Percentiles rank a stretch among this genome's conserved stretches.
These are phyloP conservation scores for Smittia sp. DNA, from an alignment of 2,888 invertebrate genomes.

Conservation along the genomic window DNA sequence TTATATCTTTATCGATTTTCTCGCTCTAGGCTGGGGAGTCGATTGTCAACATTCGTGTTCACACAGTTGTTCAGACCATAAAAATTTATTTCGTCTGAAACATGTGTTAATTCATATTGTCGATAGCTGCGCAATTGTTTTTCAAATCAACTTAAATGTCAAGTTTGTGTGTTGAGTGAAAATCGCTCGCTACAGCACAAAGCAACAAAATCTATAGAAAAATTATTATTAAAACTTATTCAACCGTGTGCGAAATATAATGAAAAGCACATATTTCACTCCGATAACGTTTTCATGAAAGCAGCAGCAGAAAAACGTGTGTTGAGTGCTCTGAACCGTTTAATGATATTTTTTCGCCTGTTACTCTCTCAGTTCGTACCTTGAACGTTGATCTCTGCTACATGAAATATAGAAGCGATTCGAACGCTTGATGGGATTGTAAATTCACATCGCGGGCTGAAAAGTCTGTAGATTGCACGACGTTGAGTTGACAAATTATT, in stretches of 20 bases:
- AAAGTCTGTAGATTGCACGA: no score
- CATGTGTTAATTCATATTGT: conserved; percentile 16
- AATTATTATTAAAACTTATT: conserved; percentile 37
- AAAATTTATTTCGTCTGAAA: neutral
- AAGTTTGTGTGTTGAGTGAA: neutral
- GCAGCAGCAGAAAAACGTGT: conserved; percentile 13
- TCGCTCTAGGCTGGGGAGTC: neutral
- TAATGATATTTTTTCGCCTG: neutral
- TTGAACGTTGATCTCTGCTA: no score
- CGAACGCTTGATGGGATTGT: neutral
- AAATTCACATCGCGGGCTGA: neutral
- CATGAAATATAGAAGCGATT: neutral
- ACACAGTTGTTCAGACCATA: neutral
- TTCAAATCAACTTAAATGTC: neutral
- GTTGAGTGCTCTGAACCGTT: neutral
- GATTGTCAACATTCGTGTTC: conserved; percentile 2
- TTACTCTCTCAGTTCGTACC: no score
- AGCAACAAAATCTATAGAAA: conserved; percentile 14
- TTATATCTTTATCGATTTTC: conserved; percentile 39
- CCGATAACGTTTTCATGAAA: neutral
- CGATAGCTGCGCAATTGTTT: conserved; percentile 1
- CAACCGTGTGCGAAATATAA: conserved; percentile 15
- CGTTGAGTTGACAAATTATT: no score
- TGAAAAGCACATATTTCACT: conserved; percentile 27
- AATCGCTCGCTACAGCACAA: neutral